phyloP scores from a whole-genome alignment of 2,113 vertebrate genomes.

The Sinocyclocheilus rhinocerous region DNA sequence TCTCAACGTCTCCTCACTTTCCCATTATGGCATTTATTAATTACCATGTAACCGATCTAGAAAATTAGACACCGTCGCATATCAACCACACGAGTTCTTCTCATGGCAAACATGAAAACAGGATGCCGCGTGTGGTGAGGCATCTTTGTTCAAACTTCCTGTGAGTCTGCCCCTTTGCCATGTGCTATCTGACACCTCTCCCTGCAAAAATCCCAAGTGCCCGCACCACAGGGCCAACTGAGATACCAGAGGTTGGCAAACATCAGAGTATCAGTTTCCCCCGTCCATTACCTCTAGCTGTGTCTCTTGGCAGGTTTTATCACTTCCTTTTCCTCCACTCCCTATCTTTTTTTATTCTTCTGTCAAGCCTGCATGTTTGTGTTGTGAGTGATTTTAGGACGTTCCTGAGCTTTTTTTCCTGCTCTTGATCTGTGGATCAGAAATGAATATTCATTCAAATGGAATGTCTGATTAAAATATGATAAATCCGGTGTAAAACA shows the following conservation, averaged over 20 bases:
- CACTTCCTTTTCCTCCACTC: slow-evolving; percentile 46
- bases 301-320: slow-evolving; percentile 41
- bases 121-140: slow-evolving; percentile 51
- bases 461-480: background rate
- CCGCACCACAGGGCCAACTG: slow-evolving; percentile 8
- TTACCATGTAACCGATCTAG: background rate
- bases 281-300: slow-evolving; percentile 25
- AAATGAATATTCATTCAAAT: background rate
- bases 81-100: slow-evolving; percentile 26
- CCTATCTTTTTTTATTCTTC: background rate
- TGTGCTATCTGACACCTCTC: slow-evolving; percentile 58
- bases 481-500: background rate
- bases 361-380: slow-evolving; percentile 20
- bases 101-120: slow-evolving; percentile 54
- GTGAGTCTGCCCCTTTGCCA: slow-evolving; percentile 57
- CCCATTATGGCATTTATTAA: background rate
- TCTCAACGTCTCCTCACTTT: background rate
- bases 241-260: slow-evolving; percentile 37
- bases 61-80: slow-evolving; percentile 1
- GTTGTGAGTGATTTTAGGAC: background rate
- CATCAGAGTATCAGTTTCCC: slow-evolving; percentile 48
- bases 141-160: slow-evolving; percentile 59
- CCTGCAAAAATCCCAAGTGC: slow-evolving; percentile 31
- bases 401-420: background rate
- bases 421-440: background rate